These are phyloP conservation scores for Notarius lentiginosus DNA, from an alignment of 2,113 vertebrate species.

Conservation along the genomic window DNA sequence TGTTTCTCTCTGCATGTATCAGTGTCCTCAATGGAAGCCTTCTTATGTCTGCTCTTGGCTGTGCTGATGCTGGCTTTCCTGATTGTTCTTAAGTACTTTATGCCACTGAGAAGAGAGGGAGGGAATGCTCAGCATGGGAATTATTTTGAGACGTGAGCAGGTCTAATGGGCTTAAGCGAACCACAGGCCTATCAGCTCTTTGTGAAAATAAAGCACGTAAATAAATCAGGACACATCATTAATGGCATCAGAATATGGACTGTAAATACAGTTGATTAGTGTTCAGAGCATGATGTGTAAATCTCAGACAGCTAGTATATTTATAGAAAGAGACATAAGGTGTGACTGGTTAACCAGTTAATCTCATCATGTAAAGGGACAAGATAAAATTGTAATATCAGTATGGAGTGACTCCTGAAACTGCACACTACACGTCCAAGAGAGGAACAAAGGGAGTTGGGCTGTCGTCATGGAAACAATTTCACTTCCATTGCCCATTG, in stretches of 20 bases:
- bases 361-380: background rate
- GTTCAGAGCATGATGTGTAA: background rate
- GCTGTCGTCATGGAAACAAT: conserved; percentile 43
- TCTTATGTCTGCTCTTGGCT: conserved; percentile 8
- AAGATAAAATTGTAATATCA: background rate
- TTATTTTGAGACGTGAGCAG: conserved; percentile 23
- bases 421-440: conserved; percentile 4
- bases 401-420: background rate
- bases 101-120: background rate
- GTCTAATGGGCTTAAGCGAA: conserved; percentile 24
- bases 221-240: background rate
- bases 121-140: conserved; percentile 7
- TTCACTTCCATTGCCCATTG: conserved; percentile 37
- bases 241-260: background rate
- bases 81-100: conserved; percentile 26
- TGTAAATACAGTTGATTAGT: background rate
- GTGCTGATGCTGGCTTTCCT: conserved; percentile 22
- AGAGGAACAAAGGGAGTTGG: conserved; percentile 34
- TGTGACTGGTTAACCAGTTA: background rate
- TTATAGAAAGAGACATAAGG: background rate
- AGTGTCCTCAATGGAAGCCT: background rate
- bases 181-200: background rate
- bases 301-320: background rate
- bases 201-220: background rate
- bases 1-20: background rate